Evolutionary conservation across 2,797 vertebrate genomes (phyloP).

Genomic region (Podargus strigoides): DNA sequence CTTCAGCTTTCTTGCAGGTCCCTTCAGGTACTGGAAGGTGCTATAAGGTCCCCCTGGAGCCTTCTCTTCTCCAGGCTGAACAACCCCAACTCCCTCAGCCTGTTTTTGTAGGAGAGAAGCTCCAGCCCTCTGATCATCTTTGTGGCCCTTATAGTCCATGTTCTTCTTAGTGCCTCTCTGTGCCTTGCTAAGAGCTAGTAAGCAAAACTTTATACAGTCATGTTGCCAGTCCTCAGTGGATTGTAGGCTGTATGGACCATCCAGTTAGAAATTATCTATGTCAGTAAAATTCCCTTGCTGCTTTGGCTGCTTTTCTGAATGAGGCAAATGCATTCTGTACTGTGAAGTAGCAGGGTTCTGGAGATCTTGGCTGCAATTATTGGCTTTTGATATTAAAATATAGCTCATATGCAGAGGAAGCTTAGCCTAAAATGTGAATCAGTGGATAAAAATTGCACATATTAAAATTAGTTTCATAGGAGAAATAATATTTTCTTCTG

Average conservation of each 20-base stretch:
- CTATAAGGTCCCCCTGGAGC: no score
- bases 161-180: neutral
- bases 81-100: no score
- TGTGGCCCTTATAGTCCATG: no score
- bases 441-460: neutral
- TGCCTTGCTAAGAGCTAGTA: neutral
- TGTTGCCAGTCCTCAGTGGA: neutral
- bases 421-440: neutral
- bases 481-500: neutral
- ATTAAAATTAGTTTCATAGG: neutral
- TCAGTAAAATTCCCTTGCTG: neutral
- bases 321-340: neutral
- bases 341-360: neutral
- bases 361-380: neutral
- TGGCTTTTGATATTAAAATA: neutral
- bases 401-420: neutral
- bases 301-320: neutral
- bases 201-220: neutral
- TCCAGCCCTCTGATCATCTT: no score
- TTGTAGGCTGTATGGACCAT: neutral
- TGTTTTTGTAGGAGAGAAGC: no score
- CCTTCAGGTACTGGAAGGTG: no score
- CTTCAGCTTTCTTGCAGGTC: no score
- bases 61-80: no score
- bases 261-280: neutral